These are phyloP conservation scores for Leistus spinibarbis DNA, from an alignment of 2,888 invertebrate species.

Conservation along the genomic window DNA sequence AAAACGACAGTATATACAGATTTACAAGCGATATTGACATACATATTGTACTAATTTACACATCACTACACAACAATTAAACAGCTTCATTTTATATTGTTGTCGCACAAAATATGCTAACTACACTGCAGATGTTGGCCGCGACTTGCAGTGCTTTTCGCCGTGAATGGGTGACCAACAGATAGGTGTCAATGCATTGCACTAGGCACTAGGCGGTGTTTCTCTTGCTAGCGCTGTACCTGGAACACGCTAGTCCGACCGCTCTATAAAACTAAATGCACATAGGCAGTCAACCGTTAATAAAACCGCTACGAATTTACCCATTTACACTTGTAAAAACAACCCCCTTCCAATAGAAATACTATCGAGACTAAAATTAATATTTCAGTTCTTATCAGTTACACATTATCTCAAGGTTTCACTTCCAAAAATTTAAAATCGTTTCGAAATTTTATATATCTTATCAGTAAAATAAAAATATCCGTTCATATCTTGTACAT, in stretches of 20 bases:
- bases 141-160: background rate
- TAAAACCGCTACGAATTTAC: too few relatives aligned
- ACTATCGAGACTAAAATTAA: too few relatives aligned
- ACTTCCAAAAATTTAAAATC: too few relatives aligned
- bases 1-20: background rate
- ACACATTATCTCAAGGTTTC: too few relatives aligned
- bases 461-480: too few relatives aligned
- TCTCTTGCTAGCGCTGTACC: background rate
- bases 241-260: background rate
- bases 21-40: background rate
- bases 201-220: background rate
- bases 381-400: too few relatives aligned
- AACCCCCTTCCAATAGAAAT: too few relatives aligned
- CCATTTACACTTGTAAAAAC: too few relatives aligned
- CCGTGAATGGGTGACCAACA: background rate
- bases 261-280: background rate
- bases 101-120: conserved; percentile 3
- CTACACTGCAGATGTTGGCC: background rate
- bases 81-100: background rate
- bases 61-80: conserved; percentile 1
- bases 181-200: background rate
- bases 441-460: too few relatives aligned
- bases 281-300: background rate
- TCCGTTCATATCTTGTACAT: too few relatives aligned
- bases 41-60: background rate